Evolutionary conservation across 2,797 vertebrate genomes (phyloP).

Genomic region (Pteropus rufus): DNA sequence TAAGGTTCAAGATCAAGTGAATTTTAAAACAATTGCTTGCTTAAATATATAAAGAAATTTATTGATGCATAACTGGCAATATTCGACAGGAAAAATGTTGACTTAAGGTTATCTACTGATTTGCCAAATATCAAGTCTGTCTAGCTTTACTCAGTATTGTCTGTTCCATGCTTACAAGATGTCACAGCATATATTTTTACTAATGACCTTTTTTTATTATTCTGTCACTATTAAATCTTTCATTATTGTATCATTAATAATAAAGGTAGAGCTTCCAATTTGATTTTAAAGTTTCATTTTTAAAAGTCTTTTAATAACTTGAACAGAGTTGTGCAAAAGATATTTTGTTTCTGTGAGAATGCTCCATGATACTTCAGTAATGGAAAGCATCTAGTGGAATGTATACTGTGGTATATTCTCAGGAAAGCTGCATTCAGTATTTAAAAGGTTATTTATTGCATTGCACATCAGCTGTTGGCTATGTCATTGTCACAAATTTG

Average conservation of each 20-base stretch:
- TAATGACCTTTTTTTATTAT: background rate
- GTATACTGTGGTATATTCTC: background rate
- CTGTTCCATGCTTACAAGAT: background rate
- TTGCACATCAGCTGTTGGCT: background rate
- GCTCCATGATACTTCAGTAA: constrained; percentile 32
- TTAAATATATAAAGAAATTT: constrained; percentile 28
- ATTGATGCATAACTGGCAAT: background rate
- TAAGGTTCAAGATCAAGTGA: constrained; percentile 1
- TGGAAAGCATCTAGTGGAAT: background rate
- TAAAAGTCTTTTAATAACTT: constrained; percentile 25
- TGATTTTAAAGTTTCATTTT: constrained; percentile 7
- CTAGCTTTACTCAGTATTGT: background rate
- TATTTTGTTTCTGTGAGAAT: constrained; percentile 14
- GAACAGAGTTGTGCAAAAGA: background rate
- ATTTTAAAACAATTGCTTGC: constrained; percentile 38
- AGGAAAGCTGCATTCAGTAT: background rate
- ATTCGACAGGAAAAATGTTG: background rate
- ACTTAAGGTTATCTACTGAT: constrained; percentile 54
- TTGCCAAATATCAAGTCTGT: constrained; percentile 36
- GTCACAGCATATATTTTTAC: constrained; percentile 42
- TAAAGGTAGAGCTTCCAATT: background rate
- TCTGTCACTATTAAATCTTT: background rate
- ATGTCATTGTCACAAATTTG: constrained; percentile 24
- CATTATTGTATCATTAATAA: constrained; percentile 2
- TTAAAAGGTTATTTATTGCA: constrained; percentile 8